Base-by-base conservation (phyloP, 2,113 vertebrate genomes). In the Anseranas semipalmata region DNA sequence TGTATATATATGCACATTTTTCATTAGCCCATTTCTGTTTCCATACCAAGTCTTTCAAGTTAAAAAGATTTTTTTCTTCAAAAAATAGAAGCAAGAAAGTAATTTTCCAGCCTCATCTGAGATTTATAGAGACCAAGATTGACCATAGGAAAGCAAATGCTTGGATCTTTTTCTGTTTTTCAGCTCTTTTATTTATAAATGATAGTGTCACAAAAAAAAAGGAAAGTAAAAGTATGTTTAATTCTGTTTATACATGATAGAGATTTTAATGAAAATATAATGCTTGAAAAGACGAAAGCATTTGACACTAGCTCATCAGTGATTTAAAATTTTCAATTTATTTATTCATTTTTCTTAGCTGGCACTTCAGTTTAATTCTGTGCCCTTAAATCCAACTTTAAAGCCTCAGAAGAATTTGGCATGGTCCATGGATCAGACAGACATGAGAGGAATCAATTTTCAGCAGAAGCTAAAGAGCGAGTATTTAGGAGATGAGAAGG, bases 391-490 rank as follows among this genome's bases (percentile, higher is more conserved):
- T 89, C 37, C 58, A 87, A 11, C 79, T 95, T 92, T 89, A 92
- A 95, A 93, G 71, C 33, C 67, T 95, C 70, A 60, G 80, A 89
- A 93, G 63, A 91, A 95, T 96, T 96, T 96, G 55, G 55, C 71
- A 88, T 87, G 83, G 77, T 92, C 70, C 46, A 21, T 83, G 83
- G 84, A 93, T 89, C 92, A 75, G 77, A 81, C 45, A 92, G 77
- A 77, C 77, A n/a, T 55, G 55, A 93, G 80, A 89, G 56, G 73
- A 96, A 96, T 93, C 83, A 91, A 86, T 96, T 93, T 91, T 39
- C 56, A 65, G 70, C 52, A 86, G 90, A 91, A 94, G 52, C 52
- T 92, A 62, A 87, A 85, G 56, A 94, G 25, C 6, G 4, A 66
- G 28, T 74, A 50, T 68, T 80, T 78, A 94, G 52, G 35, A 89